Conservation (phyloP, 2,113 vertebrate species). For the Parus major region DNA sequence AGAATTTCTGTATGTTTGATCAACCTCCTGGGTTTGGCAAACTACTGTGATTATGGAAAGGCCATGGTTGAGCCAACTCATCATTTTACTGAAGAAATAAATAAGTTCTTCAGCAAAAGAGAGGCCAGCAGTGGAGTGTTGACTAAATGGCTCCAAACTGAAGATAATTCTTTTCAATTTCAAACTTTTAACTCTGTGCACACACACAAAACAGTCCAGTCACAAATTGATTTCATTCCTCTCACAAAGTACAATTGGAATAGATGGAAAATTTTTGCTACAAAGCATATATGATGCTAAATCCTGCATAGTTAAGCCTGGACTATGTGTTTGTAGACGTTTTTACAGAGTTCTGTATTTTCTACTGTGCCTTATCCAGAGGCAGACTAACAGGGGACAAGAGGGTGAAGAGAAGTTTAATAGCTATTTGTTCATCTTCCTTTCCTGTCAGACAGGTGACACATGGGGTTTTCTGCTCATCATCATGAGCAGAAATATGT, state of each 20-base stretch:
- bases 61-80: not conserved
- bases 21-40: not conserved
- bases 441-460: not conserved
- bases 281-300: not conserved
- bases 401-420: not conserved
- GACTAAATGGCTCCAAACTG: not conserved
- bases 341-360: not conserved
- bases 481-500: not conserved
- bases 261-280: not conserved
- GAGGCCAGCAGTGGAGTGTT: not conserved
- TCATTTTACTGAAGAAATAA: not conserved
- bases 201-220: not conserved
- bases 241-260: not conserved
- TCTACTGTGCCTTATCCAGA: not conserved
- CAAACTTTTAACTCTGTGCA: not conserved
- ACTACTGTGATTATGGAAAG: not conserved
- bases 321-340: not conserved
- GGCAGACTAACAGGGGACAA: not conserved
- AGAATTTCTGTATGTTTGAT: not conserved
- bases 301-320: not conserved
- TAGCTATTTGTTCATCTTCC: not conserved
- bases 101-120: not conserved
- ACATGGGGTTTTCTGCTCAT: not conserved
- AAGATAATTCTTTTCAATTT: not conserved
- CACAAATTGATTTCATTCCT: not conserved